phyloP scores from a whole-genome alignment of 2,797 vertebrate species.

The Sitta carolinensis region DNA sequence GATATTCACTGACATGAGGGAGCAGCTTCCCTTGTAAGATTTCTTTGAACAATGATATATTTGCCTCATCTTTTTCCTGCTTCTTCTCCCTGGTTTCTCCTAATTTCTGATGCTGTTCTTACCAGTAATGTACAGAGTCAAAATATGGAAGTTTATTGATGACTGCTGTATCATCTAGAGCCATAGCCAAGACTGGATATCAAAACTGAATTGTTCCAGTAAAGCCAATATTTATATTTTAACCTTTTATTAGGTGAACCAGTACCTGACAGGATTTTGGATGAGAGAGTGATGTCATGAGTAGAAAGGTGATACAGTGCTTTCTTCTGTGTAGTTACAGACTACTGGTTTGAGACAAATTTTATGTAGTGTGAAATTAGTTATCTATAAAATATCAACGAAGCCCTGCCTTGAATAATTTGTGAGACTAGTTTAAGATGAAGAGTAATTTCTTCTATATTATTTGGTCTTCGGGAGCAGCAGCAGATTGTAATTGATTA shows the following conservation, averaged over 20 bases:
- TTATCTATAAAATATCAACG: background rate
- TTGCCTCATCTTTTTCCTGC: background rate
- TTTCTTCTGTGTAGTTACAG: background rate
- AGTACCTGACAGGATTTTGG: background rate
- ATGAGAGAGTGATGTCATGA: background rate
- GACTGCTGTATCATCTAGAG: background rate
- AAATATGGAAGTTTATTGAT: background rate
- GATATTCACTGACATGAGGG: background rate
- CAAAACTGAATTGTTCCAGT: background rate
- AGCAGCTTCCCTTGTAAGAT: background rate
- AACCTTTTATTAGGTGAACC: background rate
- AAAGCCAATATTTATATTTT: background rate
- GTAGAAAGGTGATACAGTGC: background rate
- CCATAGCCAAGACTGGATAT: background rate
- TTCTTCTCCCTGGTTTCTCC: background rate
- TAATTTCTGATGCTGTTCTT: background rate
- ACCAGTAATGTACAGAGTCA: background rate
- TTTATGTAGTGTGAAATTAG: slow-evolving; percentile 34
- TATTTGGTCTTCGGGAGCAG: background rate
- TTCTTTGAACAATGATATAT: background rate
- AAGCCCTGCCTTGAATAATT: background rate
- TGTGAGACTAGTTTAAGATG: background rate
- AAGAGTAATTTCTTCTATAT: background rate
- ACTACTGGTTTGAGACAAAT: background rate
- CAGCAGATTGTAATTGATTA: background rate